Evolutionary conservation across 2,888 invertebrate species (phyloP).

Genomic region (Dryomyza anilis): DNA sequence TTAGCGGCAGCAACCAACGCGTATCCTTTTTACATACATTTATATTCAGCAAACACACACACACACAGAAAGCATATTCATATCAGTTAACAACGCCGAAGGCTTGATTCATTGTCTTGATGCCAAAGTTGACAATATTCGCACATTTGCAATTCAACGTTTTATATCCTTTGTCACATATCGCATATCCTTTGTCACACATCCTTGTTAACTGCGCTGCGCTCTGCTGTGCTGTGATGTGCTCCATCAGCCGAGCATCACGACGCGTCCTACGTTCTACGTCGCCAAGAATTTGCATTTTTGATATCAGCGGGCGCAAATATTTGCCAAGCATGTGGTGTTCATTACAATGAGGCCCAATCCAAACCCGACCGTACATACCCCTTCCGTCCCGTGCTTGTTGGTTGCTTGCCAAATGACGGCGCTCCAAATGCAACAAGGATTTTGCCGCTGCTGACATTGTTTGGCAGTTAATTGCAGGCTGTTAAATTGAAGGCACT

Average conservation of each 20-base stretch:
- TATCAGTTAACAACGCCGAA: conserved; percentile 1
- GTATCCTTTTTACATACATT: conserved; percentile 28
- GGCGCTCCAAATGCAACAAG: background rate
- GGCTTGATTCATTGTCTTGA: conserved; percentile 13
- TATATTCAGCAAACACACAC: background rate
- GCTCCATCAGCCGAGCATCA: background rate
- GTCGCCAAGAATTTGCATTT: conserved; percentile 31
- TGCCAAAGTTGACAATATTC: conserved; percentile 19
- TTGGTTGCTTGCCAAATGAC: background rate
- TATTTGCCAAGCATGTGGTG: conserved; percentile 48
- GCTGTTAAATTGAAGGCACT: background rate
- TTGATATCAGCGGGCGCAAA: conserved; percentile 41
- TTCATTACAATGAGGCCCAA: conserved; percentile 29
- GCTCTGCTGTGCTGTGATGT: background rate
- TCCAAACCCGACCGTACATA: background rate
- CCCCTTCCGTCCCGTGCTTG: background rate
- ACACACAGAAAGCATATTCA: background rate
- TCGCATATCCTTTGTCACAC: background rate
- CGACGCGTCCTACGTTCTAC: background rate
- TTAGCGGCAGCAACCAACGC: conserved; percentile 21
- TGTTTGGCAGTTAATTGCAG: background rate
- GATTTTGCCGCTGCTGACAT: background rate
- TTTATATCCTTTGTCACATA: too few species aligned
- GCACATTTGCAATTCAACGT: conserved; percentile 26
- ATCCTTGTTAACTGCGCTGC: background rate